Evolutionary conservation across 1,140 invertebrate species (phyloP), one percentile per base, ranked within the genome.

Genomic region (Nymphalis io): DNA sequence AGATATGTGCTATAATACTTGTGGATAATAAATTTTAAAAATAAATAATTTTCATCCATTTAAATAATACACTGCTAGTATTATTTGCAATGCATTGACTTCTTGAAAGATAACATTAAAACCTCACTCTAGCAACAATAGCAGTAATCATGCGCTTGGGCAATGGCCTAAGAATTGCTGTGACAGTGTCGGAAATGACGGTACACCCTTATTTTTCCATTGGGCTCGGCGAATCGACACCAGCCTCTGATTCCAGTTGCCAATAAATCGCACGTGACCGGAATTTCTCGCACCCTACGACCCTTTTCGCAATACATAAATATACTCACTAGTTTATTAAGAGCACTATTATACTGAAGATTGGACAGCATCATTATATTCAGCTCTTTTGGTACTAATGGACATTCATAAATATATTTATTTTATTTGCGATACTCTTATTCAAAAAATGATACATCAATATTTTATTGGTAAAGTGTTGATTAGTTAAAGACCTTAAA

Each of bases 201-300:
- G 20, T 55, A 42, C 55, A 44, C 51, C 39, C 51, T 63, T 63
- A 63, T 38, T 51, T 53, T 23, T 39, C 67, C 48, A 42, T 46
- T 44, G 40, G 46, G 13, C 48, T 48, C 53, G 15, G 53, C 48
- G 48, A 53, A 68, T 72, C 68, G 60, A 68, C 55, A 57, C 48
- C 64, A 62, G 60, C 64, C 70, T 68, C 60, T 60, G 62, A 67
- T 62, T 72, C 59, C 61, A 39, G 64, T 63, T 62, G 70, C 42
- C 70, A 60, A 72, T 72, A 64, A 72, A 60, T 72, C 55, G 60
- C 44, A 72, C 70, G 65, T 68, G 65, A 64, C 60, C 27, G n/a
- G 65, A 38, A 60, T 72, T 61, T 27, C 21, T 58, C 55, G 33
- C 40, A 61, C 20, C 40, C 21, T 58, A 20, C 20, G 51, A 65